These are phyloP conservation scores for Mesoligia furuncula DNA, from an alignment of 2,888 invertebrate species.

Conservation along the genomic window DNA sequence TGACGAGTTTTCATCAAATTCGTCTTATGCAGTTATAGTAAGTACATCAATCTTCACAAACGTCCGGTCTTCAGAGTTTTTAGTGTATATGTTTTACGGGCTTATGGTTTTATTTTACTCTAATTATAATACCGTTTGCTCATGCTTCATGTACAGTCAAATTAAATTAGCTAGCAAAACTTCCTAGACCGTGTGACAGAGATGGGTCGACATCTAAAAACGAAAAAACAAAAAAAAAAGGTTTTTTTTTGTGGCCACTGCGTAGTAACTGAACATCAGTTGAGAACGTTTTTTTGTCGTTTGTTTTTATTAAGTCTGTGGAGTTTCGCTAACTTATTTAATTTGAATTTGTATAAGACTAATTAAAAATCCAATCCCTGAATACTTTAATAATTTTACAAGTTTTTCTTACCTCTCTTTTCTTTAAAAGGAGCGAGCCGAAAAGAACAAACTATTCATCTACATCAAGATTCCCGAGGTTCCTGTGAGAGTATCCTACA, in stretches of 20 bases:
- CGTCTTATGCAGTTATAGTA: no score
- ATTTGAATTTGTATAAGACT: not conserved
- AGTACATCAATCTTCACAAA: no score
- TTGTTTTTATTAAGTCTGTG: not conserved
- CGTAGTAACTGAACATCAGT: no score
- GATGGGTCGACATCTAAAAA: not conserved
- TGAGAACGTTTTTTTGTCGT: no score
- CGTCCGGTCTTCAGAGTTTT: no score
- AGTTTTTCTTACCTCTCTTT: not conserved
- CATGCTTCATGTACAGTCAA: not conserved
- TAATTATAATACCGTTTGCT: not conserved
- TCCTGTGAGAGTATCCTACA: slow-evolving; percentile 97
- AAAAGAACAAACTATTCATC: slow-evolving; percentile 99
- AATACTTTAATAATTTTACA: not conserved
- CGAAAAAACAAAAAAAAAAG: not conserved
- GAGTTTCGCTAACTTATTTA: not conserved
- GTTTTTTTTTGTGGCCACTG: not conserved
- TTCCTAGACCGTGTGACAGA: not conserved
- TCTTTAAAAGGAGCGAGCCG: slow-evolving; percentile 95
- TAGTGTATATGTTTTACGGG: no score
- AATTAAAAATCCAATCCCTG: no score
- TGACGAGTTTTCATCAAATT: not conserved
- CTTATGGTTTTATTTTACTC: no score
- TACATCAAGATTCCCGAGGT: slow-evolving; percentile 99
- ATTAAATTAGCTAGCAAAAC: not conserved